Evolutionary conservation across 2,797 vertebrate genomes (phyloP), one percentile per base, ranked within the genome.

Genomic region (Hozukius guyotensis): DNA sequence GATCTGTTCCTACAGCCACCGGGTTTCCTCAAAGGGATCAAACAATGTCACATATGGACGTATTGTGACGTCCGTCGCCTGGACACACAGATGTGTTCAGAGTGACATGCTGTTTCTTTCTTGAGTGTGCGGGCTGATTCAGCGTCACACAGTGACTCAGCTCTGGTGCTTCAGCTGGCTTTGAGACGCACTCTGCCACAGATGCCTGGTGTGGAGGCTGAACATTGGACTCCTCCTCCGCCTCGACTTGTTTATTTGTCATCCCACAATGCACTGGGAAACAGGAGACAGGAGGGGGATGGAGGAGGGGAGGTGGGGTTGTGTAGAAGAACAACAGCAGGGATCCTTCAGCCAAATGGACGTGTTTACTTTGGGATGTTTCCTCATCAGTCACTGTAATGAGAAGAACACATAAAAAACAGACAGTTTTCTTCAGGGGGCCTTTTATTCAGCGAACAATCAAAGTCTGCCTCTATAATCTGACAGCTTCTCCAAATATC

Each of bases 251-350:
- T 92, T 92, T 94, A 86, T 90, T 91, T 89, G 85, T 86, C 70
- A 64, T 83, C 90, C 91, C 92, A 93, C 83, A 93, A 93, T 93
- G 92, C 92, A 92, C 77, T 81, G 88, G 87, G 88, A 89, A 75
- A 85, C 66, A 61, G 46, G 72, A 79, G 73, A 62, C 20, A 27
- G 59, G 62, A 16, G 36, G 56, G 46, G 68, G 14, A 4, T 12
- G 31, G 63, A 52, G 60, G 32, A 4, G 64, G 2, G n/a, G 53
- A 16, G 61, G 22, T 32, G 4, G 62, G 61, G 65, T 75, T 86
- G 80, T 93, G 89, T 79, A 75, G 83, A 77, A 82, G 82, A 89
- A 88, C 82, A 92, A 88, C 90, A 89, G 89, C 84, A 92, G 87
- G 90, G 89, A 88, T 85, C 82, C 80, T 86, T 88, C 83, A 87